These are phyloP conservation scores for Altica lythri DNA, from an alignment of 2,888 invertebrate genomes.

Conservation along the genomic window DNA sequence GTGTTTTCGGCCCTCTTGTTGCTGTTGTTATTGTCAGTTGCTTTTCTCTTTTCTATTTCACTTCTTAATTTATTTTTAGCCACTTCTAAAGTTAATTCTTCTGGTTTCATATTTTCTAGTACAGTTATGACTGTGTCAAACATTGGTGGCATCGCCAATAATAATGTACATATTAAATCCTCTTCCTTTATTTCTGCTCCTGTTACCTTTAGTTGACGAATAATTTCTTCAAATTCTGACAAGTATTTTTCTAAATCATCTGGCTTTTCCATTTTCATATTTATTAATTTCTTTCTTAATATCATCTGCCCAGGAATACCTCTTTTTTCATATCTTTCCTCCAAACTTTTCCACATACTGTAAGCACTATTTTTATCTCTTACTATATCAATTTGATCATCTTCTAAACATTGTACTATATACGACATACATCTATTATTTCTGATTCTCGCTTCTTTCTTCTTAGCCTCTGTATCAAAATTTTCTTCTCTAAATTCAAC, in stretches of 20 bases:
- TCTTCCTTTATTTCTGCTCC: conserved; percentile 26
- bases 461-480: neutral
- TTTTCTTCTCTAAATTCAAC: neutral
- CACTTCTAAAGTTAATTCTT: conserved; percentile 12
- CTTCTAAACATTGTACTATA: conserved; percentile 10
- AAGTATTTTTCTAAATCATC: conserved; percentile 23
- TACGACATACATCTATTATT: conserved; percentile 3
- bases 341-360: conserved; percentile 24
- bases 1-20: too few relatives aligned
- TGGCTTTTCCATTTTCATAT: conserved; percentile 17
- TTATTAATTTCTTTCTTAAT: conserved; percentile 25
- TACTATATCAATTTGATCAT: conserved; percentile 23
- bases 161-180: conserved; percentile 25
- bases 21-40: neutral
- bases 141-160: conserved; percentile 28
- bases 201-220: conserved; percentile 23
- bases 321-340: conserved; percentile 27
- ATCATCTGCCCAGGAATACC: conserved; percentile 17
- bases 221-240: conserved; percentile 26
- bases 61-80: conserved; percentile 14
- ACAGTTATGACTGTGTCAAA: conserved; percentile 32
- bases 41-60: conserved; percentile 9
- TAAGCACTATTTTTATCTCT: conserved; percentile 25
- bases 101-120: conserved; percentile 28
- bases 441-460: neutral